These are phyloP conservation scores for Melanocharis versteri DNA, from an alignment of 2,113 vertebrate genomes.

Conservation along the genomic window DNA sequence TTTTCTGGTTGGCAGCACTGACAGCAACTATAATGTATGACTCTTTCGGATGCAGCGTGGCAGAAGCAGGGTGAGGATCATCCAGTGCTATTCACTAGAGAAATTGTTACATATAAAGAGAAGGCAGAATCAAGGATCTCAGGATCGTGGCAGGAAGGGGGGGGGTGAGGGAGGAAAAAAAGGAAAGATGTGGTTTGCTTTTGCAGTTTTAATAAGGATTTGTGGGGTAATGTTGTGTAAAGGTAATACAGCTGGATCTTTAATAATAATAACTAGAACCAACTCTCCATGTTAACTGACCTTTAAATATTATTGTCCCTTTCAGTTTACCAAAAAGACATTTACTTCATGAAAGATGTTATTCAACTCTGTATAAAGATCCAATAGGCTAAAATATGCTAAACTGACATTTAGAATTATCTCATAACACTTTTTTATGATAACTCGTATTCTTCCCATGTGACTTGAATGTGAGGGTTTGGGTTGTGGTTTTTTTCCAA, in stretches of 20 bases:
- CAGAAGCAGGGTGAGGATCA: slow-evolving; percentile 23
- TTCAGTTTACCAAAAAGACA: slow-evolving; percentile 72
- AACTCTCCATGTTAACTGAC: slow-evolving; percentile 69
- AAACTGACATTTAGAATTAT: slow-evolving; percentile 79
- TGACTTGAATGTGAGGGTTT: slow-evolving; percentile 61
- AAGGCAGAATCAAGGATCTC: neutral
- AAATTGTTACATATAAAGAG: slow-evolving; percentile 6
- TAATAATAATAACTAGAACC: slow-evolving; percentile 62
- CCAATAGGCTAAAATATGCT: slow-evolving; percentile 70
- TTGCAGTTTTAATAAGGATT: slow-evolving; percentile 46
- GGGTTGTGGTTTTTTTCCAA: neutral
- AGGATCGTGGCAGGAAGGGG: neutral
- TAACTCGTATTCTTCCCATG: slow-evolving; percentile 67
- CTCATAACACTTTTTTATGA: slow-evolving; percentile 61
- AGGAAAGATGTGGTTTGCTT: neutral
- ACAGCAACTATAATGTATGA: slow-evolving; percentile 30
- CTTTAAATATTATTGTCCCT: slow-evolving; percentile 72
- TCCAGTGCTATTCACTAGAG: neutral
- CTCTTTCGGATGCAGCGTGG: neutral
- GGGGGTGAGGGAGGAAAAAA: neutral
- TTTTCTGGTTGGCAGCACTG: slow-evolving; percentile 43
- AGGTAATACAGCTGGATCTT: slow-evolving; percentile 62
- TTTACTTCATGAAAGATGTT: slow-evolving; percentile 67
- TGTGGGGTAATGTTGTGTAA: slow-evolving; percentile 41
- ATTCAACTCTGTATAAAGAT: slow-evolving; percentile 67